Conservation (phyloP, 1,140 invertebrate genomes). For the Bombus sylvicola region DNA sequence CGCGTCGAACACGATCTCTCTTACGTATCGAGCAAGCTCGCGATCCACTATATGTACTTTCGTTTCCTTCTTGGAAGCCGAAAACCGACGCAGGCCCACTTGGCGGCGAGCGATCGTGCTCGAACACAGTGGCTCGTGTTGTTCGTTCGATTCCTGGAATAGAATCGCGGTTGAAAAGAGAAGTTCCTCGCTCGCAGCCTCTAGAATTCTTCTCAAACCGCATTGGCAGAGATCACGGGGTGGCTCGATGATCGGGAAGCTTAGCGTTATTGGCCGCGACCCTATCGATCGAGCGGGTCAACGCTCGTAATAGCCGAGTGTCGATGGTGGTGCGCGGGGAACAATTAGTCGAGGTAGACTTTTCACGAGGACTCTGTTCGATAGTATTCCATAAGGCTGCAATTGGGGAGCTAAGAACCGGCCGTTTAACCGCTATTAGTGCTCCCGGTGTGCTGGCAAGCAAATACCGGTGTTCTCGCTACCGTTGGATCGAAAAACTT, state of each 20-base stretch:
- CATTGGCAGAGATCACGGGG: neutral
- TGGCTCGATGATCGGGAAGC: neutral
- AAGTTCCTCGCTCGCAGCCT: neutral
- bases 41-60: neutral
- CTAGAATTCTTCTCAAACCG: constrained; percentile 19
- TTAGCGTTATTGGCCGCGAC: constrained; percentile 22
- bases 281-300: constrained; percentile 5
- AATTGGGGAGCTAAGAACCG: constrained; percentile 1
- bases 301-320: neutral
- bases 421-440: constrained; percentile 31
- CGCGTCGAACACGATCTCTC: neutral
- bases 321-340: neutral
- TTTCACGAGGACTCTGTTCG: neutral
- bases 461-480: neutral
- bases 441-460: neutral
- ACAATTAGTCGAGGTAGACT: constrained; percentile 14
- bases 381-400: constrained; percentile 10
- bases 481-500: constrained; percentile 6
- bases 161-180: neutral
- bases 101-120: neutral
- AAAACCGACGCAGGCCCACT: neutral
- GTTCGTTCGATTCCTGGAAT: constrained; percentile 27
- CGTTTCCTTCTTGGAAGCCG: constrained; percentile 7
- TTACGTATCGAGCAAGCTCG: neutral
- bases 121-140: constrained; percentile 5